These are phyloP conservation scores for Drosophila yooni DNA, from an alignment of 2,888 invertebrate species.

Conservation along the genomic window DNA sequence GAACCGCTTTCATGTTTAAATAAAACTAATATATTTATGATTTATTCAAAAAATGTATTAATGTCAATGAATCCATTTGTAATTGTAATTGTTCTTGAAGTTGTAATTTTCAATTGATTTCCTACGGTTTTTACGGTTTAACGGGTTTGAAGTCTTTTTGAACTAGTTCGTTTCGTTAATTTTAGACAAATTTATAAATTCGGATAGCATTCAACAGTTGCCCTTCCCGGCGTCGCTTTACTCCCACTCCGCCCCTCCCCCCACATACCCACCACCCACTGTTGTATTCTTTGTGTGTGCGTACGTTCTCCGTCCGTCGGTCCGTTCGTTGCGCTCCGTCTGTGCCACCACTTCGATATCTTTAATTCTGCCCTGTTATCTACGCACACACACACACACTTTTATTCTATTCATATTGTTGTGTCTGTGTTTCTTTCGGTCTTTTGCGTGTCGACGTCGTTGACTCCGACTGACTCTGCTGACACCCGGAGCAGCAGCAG, in stretches of 20 bases:
- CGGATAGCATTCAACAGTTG: slow-evolving; percentile 28
- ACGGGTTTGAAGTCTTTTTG: neutral
- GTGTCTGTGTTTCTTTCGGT: slow-evolving; percentile 50
- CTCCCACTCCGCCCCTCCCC: neutral
- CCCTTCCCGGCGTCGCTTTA: slow-evolving; percentile 11
- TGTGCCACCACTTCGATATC: slow-evolving; percentile 57
- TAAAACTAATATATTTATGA: neutral
- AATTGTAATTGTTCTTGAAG: neutral
- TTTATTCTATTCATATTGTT: slow-evolving; percentile 32
- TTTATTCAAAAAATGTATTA: neutral
- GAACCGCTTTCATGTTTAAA: neutral
- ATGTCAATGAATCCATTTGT: too few species aligned
- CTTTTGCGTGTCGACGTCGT: slow-evolving; percentile 56
- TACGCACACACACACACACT: slow-evolving; percentile 40
- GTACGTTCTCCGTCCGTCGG: slow-evolving; percentile 10
- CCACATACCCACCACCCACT: neutral
- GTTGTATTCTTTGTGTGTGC: neutral
- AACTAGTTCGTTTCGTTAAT: neutral
- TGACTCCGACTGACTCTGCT: slow-evolving; percentile 53
- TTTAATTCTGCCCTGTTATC: slow-evolving; percentile 61
- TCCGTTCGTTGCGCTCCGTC: slow-evolving; percentile 17
- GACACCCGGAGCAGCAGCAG: slow-evolving; percentile 23
- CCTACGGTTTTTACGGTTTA: neutral
- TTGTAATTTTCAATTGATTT: neutral
- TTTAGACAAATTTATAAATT: neutral